Percentiles rank a stretch among this genome's conserved stretches.
Evolutionary conservation across 2,113 vertebrate species (phyloP).

Genomic region (Oxygymnocypris stewartii): DNA sequence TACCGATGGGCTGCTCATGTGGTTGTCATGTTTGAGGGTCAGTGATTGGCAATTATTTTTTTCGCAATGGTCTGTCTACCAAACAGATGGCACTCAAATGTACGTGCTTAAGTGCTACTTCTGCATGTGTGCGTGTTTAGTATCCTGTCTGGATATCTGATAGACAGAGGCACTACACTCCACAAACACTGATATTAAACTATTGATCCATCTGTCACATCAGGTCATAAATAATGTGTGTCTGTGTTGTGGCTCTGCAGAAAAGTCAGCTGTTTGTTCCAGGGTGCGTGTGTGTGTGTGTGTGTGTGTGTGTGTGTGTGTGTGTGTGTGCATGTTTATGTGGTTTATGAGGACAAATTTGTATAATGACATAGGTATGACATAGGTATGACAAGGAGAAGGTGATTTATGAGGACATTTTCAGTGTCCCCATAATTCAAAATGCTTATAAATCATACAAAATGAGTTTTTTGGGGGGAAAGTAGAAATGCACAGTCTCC

Average conservation of each 20-base stretch:
- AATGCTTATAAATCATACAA: too few species aligned
- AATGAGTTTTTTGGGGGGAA: too few species aligned
- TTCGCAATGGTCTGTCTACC: slow-evolving; percentile 7
- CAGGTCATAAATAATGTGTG: slow-evolving; percentile 57
- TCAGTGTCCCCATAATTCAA: too few species aligned
- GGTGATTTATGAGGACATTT: too few species aligned
- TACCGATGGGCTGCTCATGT: slow-evolving; percentile 17
- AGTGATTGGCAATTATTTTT: slow-evolving; percentile 19
- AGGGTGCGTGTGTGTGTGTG: background rate
- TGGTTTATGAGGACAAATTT: too few species aligned
- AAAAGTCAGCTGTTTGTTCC: slow-evolving; percentile 20
- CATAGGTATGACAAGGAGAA: too few species aligned
- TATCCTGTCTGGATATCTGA: slow-evolving; percentile 40
- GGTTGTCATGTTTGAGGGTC: slow-evolving; percentile 33
- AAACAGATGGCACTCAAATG: slow-evolving; percentile 27
- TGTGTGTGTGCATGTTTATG: too few species aligned
- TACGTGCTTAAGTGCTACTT: slow-evolving; percentile 13
- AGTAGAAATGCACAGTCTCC: too few species aligned
- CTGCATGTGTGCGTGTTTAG: background rate
- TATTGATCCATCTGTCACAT: slow-evolving; percentile 61
- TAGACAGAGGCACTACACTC: slow-evolving; percentile 49
- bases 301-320: too few species aligned
- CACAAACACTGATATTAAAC: slow-evolving; percentile 62
- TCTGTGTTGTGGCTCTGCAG: slow-evolving; percentile 32
- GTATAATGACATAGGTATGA: too few species aligned